Evolutionary conservation across 53 echinoderm and acorn worm genomes (phyloP).

Genomic region (Astropecten irregularis): DNA sequence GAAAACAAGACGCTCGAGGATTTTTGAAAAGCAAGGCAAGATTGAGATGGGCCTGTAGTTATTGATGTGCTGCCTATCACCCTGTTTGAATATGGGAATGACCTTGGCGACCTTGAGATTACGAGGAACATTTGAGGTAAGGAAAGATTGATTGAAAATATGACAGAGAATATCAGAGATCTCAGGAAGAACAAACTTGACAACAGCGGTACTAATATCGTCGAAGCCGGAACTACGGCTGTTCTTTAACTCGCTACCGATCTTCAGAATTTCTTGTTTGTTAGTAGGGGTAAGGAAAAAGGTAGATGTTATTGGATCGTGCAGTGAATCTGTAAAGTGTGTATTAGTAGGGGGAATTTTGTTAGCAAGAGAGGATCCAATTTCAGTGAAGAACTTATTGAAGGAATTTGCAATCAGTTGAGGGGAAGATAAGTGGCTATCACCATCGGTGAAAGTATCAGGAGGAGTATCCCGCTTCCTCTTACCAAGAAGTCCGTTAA

Average conservation of each 20-base stretch:
- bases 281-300: not conserved
- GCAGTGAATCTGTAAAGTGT: not conserved
- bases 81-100: not conserved
- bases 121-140: not conserved
- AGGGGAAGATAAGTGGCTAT: not conserved
- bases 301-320: not conserved
- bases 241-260: not conserved
- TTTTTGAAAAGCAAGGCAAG: constrained; percentile 35
- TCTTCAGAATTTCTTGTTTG: not conserved
- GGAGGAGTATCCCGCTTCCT: not conserved
- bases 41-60: constrained; percentile 29
- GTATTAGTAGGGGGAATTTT: not conserved
- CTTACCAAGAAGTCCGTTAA: not conserved
- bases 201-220: too few relatives aligned
- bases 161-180: not conserved
- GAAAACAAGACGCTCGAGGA: constrained; percentile 12
- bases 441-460: not conserved
- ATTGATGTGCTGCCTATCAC: not conserved
- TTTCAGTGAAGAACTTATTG: not conserved
- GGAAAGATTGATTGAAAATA: constrained; percentile 4
- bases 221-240: too few relatives aligned
- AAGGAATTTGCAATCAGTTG: not conserved
- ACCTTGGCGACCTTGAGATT: not conserved
- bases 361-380: not conserved
- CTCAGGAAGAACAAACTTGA: not conserved